Conservation (phyloP, 2,113 vertebrate species). For the Cyphomyrus discorhynchus region DNA sequence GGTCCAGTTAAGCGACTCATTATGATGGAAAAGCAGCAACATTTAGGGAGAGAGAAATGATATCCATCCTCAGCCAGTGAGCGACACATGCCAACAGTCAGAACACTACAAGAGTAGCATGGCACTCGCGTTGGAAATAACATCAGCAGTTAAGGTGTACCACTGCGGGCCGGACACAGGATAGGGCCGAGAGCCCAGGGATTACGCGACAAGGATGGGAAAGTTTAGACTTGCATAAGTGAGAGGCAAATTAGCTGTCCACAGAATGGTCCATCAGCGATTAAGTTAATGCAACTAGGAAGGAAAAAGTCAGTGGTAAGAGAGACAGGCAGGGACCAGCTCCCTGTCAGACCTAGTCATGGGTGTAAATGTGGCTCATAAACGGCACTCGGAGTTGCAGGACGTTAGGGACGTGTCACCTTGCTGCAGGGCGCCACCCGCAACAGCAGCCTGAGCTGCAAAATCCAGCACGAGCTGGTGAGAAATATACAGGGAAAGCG, state of each 20-base stretch:
- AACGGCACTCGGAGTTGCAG: not conserved
- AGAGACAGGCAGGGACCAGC: not conserved
- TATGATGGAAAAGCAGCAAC: not conserved
- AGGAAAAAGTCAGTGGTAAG: not conserved
- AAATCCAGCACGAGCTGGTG: not conserved
- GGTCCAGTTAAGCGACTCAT: not conserved
- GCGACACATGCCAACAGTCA: not conserved
- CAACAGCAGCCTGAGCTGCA: not conserved
- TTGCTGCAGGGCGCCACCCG: not conserved
- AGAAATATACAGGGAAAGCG: not conserved
- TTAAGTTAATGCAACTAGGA: not conserved
- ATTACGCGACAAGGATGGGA: not conserved
- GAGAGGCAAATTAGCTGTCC: not conserved
- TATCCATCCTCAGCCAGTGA: not conserved
- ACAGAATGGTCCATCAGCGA: not conserved
- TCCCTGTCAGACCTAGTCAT: not conserved
- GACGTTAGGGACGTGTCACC: not conserved
- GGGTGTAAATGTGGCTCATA: not conserved
- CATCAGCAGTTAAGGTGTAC: not conserved
- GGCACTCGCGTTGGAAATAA: not conserved
- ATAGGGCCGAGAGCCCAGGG: not conserved
- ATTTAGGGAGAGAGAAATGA: not conserved
- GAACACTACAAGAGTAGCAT: not conserved
- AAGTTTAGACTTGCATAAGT: not conserved
- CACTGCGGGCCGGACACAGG: not conserved